Evolutionary conservation across 2,797 vertebrate species (phyloP).

Genomic region (Thamnophis elegans): DNA sequence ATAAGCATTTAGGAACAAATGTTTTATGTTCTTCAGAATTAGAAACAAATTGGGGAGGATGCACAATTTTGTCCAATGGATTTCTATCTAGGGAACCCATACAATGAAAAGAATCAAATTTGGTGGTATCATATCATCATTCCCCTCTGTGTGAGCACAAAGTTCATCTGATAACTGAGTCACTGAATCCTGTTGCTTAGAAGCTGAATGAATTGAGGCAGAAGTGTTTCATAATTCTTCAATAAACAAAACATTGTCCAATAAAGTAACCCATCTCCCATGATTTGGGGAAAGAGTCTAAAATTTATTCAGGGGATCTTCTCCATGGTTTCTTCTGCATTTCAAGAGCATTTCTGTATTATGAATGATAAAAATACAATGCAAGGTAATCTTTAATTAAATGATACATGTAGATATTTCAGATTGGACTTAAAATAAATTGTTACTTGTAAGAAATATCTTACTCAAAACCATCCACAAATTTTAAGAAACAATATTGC

Average conservation of each 20-base stretch:
- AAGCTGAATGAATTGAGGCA: not conserved
- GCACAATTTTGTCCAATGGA: not conserved
- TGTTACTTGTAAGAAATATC: not conserved
- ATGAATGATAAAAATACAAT: not conserved
- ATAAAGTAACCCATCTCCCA: not conserved
- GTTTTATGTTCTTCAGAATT: not conserved
- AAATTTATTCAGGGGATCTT: not conserved
- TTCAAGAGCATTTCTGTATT: not conserved
- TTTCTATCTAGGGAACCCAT: not conserved
- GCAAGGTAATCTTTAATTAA: not conserved
- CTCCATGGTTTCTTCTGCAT: not conserved
- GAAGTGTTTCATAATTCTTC: not conserved
- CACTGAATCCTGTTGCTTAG: not conserved
- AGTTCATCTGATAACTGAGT: not conserved
- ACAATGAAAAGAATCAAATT: not conserved
- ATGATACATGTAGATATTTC: not conserved
- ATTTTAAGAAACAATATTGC: not conserved
- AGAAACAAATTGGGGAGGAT: not conserved
- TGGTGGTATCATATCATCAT: not conserved
- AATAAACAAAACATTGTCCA: not conserved
- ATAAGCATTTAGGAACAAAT: not conserved
- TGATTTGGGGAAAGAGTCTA: not conserved
- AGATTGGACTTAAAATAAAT: not conserved
- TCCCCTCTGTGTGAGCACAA: not conserved
- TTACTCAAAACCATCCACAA: not conserved